Conservation (phyloP, 2,113 vertebrate genomes). For the Eidolon helvum region DNA sequence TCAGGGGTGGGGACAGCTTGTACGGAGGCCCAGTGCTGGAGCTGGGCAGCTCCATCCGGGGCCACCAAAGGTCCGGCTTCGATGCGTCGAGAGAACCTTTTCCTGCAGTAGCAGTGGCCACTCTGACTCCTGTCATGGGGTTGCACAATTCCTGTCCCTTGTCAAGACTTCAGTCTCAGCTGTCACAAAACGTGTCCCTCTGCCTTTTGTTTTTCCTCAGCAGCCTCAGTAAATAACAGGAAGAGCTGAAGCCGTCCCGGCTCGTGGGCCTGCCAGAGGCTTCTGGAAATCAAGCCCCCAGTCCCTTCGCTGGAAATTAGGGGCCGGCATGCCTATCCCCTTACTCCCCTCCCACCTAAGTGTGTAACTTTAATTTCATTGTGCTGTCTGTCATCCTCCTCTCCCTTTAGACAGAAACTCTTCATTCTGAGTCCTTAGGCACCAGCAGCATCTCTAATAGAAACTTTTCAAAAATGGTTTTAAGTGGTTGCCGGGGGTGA, state of each 20-base stretch:
- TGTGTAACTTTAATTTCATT: background rate
- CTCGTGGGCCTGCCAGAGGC: background rate
- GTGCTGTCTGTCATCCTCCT: too few relatives aligned
- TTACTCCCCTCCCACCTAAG: background rate
- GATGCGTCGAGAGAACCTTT: accelerated
- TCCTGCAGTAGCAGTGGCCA: accelerated
- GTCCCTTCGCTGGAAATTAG: background rate
- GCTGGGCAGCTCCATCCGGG: accelerated
- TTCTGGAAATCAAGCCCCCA: background rate
- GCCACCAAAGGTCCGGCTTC: background rate
- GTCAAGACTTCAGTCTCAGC: background rate
- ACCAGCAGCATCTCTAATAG: background rate
- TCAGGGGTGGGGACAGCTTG: too few relatives aligned
- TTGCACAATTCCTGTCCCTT: background rate
- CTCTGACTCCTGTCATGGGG: background rate
- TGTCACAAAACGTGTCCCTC: background rate
- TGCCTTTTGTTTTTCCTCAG: background rate
- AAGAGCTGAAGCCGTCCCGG: accelerated
- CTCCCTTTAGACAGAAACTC: background rate
- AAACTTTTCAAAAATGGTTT: background rate
- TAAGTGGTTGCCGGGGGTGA: background rate
- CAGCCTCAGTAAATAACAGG: background rate
- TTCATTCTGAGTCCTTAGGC: background rate
- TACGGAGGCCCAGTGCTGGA: background rate
- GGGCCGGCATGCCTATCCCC: too few relatives aligned